A percentile compares a stretch with the other conserved stretches of the same genome.
phyloP scores from a whole-genome alignment of 1,140 invertebrate species.

The Ceratina australensis region DNA sequence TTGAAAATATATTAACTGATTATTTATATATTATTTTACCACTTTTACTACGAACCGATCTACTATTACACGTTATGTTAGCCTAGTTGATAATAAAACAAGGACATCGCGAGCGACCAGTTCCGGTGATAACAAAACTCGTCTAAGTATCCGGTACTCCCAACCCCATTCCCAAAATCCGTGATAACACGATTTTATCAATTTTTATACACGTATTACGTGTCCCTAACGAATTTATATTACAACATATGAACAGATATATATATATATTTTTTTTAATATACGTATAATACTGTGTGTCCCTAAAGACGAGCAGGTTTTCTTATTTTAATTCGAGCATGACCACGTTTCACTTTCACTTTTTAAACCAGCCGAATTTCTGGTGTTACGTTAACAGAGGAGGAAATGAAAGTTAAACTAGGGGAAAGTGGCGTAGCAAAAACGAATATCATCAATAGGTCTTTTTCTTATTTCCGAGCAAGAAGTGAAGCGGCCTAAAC shows the following conservation, averaged over 20 bases:
- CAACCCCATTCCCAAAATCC: too few relatives aligned
- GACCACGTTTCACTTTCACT: conserved; percentile 50
- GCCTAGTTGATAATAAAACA: conserved; percentile 59
- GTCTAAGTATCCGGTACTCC: too few relatives aligned
- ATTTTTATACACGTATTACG: neutral
- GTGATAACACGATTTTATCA: conserved; percentile 1
- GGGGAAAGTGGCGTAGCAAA: conserved; percentile 13
- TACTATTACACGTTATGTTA: conserved; percentile 13
- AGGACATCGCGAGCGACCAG: conserved; percentile 60
- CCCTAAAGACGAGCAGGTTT: too few relatives aligned
- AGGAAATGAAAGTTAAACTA: conserved; percentile 51
- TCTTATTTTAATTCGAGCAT: neutral
- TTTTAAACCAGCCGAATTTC: conserved; percentile 44
- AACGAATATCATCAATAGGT: neutral
- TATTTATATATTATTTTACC: too few relatives aligned
- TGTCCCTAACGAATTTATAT: too few relatives aligned
- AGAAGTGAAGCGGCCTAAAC: too few relatives aligned
- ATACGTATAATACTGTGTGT: too few relatives aligned
- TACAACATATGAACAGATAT: too few relatives aligned
- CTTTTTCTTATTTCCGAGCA: too few relatives aligned
- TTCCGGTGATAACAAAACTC: conserved; percentile 57
- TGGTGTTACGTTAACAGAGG: conserved; percentile 34
- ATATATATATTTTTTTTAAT: too few relatives aligned
- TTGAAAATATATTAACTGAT: too few relatives aligned
- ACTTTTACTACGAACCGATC: too few relatives aligned